phyloP scores from a whole-genome alignment of 2,797 vertebrate species.

The Eulemur coronatus region DNA sequence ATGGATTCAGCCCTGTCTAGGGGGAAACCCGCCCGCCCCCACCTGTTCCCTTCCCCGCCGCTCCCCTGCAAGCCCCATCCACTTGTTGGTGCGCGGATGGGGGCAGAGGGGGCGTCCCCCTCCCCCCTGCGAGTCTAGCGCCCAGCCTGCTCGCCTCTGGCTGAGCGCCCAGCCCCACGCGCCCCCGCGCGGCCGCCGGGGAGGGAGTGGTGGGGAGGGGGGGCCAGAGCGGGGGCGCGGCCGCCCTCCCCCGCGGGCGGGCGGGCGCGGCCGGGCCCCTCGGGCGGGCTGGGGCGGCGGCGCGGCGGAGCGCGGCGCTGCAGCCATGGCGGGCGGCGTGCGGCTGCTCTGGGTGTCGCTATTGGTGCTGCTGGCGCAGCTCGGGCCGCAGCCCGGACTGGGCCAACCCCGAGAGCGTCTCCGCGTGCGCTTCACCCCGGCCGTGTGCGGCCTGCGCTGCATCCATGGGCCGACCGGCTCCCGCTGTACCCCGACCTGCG shows the following conservation, averaged over 20 bases:
- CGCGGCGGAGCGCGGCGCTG: slow-evolving; percentile 76
- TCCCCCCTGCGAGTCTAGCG: slow-evolving; percentile 56
- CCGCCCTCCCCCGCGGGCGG: slow-evolving; percentile 76
- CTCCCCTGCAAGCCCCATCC: slow-evolving; percentile 50
- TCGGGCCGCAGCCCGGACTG: slow-evolving; percentile 70
- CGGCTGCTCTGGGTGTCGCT: slow-evolving; percentile 75
- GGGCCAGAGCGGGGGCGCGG: slow-evolving; percentile 70
- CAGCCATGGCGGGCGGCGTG: slow-evolving; percentile 80
- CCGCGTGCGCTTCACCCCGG: slow-evolving; percentile 92
- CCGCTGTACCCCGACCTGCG: slow-evolving; percentile 90
- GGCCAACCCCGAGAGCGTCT: slow-evolving; percentile 83
- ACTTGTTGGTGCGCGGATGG: slow-evolving; percentile 61
- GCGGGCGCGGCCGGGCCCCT: slow-evolving; percentile 77
- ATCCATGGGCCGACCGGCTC: slow-evolving; percentile 80
- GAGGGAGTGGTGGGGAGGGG: slow-evolving; percentile 72
- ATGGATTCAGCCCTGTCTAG: neutral
- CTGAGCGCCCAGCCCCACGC: slow-evolving; percentile 75
- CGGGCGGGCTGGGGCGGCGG: slow-evolving; percentile 75
- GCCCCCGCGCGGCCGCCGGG: slow-evolving; percentile 77
- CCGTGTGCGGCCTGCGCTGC: slow-evolving; percentile 91
- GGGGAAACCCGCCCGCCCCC: slow-evolving; percentile 47
- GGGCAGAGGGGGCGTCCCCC: slow-evolving; percentile 48
- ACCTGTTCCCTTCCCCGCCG: slow-evolving; percentile 69
- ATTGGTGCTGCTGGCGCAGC: slow-evolving; percentile 68
- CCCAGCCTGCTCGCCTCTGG: slow-evolving; percentile 76